These are phyloP conservation scores for Loriculus beryllinus DNA, from an alignment of 2,797 vertebrate genomes.

Conservation along the genomic window DNA sequence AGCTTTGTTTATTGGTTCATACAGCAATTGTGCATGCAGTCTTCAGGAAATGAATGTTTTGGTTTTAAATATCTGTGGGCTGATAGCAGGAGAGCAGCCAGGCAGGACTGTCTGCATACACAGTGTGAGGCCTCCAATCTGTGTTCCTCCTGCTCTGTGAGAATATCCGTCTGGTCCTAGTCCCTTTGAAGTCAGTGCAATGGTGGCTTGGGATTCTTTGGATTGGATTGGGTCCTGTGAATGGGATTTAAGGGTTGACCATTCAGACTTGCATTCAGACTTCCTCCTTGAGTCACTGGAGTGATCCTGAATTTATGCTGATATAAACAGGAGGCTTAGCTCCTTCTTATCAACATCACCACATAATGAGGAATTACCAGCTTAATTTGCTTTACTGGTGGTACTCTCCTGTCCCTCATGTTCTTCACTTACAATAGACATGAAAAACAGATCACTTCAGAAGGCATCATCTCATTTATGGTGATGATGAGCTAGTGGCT, in stretches of 20 bases:
- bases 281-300: neutral
- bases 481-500: neutral
- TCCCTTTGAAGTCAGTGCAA: neutral
- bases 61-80: neutral
- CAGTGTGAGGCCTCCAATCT: neutral
- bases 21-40: neutral
- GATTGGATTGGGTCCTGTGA: neutral
- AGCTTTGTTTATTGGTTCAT: neutral
- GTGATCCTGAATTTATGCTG: neutral
- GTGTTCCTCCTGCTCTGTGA: neutral
- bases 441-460: neutral
- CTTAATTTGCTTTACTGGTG: neutral
- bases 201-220: neutral
- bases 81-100: neutral
- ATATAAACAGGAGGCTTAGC: neutral
- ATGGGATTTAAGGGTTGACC: neutral
- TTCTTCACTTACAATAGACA: neutral
- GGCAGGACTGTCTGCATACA: neutral
- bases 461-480: slow-evolving; percentile 19
- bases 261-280: neutral
- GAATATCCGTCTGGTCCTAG: neutral
- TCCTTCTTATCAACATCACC: neutral
- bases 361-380: neutral
- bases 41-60: neutral
- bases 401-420: neutral